Evolutionary conservation across 2,797 vertebrate genomes (phyloP).

Genomic region (Micropoecilia bifurca): DNA sequence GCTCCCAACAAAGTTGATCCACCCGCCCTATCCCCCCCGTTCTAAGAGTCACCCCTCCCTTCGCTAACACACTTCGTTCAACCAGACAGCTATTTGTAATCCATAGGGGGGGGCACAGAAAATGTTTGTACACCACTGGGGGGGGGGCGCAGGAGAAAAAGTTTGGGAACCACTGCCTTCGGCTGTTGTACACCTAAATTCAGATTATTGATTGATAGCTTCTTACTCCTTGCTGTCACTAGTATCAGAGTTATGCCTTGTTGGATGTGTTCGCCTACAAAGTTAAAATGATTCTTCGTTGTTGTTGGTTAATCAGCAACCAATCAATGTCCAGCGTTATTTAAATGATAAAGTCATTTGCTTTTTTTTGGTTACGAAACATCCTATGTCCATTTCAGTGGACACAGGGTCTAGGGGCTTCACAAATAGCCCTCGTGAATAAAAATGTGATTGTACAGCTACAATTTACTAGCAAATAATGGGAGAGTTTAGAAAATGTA

Average conservation of each 20-base stretch:
- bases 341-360: background rate
- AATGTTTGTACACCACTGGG: no score
- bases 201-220: background rate
- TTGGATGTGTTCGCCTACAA: background rate
- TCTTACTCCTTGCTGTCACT: background rate
- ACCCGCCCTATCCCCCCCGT: no score
- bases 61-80: no score
- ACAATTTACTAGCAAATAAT: slow-evolving; percentile 31
- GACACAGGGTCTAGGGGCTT: background rate
- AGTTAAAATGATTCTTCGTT: background rate
- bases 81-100: no score
- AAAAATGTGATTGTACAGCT: background rate
- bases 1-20: no score
- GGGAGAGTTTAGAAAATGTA: slow-evolving; percentile 18
- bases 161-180: no score
- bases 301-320: background rate
- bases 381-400: background rate
- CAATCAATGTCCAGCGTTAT: background rate
- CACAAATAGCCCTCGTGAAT: background rate
- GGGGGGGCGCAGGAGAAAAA: no score
- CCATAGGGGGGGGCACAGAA: no score
- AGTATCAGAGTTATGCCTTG: background rate
- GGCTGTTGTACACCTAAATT: background rate
- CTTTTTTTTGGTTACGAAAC: background rate
- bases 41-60: no score